Percentiles rank a stretch among this genome's conserved stretches.
These are phyloP conservation scores for Micrasema minimum DNA, from an alignment of 1,140 invertebrate genomes.

Conservation along the genomic window DNA sequence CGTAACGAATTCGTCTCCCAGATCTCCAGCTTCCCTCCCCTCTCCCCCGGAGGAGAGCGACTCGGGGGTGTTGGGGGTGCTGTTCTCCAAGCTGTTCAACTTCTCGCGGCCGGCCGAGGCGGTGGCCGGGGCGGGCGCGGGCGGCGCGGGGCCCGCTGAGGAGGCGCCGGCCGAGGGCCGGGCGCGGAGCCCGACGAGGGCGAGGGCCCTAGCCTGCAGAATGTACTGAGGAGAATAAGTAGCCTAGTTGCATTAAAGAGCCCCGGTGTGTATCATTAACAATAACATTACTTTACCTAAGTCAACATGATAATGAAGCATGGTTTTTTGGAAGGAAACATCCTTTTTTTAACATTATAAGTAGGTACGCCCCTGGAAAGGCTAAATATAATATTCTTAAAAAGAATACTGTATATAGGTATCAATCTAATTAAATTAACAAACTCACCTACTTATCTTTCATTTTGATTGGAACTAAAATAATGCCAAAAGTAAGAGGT, in stretches of 20 bases:
- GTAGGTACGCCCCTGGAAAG: too few species aligned
- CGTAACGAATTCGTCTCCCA: slow-evolving; percentile 55
- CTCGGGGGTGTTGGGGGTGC: slow-evolving; percentile 62
- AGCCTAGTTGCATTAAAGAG: slow-evolving; percentile 80
- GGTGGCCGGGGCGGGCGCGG: slow-evolving; percentile 47
- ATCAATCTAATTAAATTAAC: too few species aligned
- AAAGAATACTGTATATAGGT: too few species aligned
- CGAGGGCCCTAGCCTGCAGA: slow-evolving; percentile 79
- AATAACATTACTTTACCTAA: slow-evolving; percentile 47
- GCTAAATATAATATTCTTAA: too few species aligned
- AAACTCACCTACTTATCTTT: too few species aligned
- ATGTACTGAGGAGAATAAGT: slow-evolving; percentile 83
- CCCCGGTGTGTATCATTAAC: slow-evolving; percentile 73
- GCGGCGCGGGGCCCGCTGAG: background rate
- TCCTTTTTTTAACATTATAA: too few species aligned
- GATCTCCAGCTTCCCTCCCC: slow-evolving; percentile 63
- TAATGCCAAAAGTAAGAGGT: too few species aligned
- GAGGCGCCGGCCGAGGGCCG: background rate
- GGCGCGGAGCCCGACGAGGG: slow-evolving; percentile 51
- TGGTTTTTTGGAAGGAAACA: too few species aligned
- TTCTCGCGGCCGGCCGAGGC: slow-evolving; percentile 61
- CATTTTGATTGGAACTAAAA: too few species aligned
- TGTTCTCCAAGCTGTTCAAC: slow-evolving; percentile 65
- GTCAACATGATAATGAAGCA: background rate
- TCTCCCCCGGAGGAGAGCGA: slow-evolving; percentile 62